Percentiles rank a stretch among this genome's conserved stretches.
These are phyloP conservation scores for Coenonympha arcania DNA, from an alignment of 2,888 invertebrate genomes.

Conservation along the genomic window DNA sequence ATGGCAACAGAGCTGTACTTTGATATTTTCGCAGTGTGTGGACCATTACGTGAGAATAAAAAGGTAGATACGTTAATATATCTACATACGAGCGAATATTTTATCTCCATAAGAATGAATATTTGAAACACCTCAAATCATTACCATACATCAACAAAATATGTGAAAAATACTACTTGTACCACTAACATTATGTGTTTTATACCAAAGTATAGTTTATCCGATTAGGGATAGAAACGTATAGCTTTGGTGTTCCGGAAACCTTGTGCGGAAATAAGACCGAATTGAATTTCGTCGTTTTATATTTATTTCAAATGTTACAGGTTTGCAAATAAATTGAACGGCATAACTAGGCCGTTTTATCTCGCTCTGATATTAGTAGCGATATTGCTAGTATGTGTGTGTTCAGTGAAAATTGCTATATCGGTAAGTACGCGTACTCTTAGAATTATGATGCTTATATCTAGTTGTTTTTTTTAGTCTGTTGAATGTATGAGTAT, in stretches of 20 bases:
- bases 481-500: too few relatives aligned
- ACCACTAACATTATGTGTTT: too few relatives aligned
- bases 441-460: not conserved
- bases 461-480: too few relatives aligned
- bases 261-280: too few relatives aligned
- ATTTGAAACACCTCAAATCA: too few relatives aligned
- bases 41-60: constrained; percentile 53
- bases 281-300: not conserved
- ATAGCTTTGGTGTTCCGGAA: too few relatives aligned
- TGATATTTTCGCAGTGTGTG: constrained; percentile 48
- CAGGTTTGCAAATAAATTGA: constrained; percentile 58
- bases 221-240: too few relatives aligned
- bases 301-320: constrained; percentile 1
- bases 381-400: constrained; percentile 57
- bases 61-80: constrained; percentile 42
- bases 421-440: constrained; percentile 49
- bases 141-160: too few relatives aligned
- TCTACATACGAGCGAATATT: too few relatives aligned
- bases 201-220: too few relatives aligned
- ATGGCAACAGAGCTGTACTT: constrained; percentile 47
- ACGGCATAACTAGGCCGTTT: constrained; percentile 56
- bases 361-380: constrained; percentile 56
- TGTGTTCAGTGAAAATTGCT: constrained; percentile 64
- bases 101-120: too few relatives aligned
- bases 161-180: too few relatives aligned